Conservation (phyloP, 2,113 vertebrate species). For the Myrmophylax atrothorax region DNA sequence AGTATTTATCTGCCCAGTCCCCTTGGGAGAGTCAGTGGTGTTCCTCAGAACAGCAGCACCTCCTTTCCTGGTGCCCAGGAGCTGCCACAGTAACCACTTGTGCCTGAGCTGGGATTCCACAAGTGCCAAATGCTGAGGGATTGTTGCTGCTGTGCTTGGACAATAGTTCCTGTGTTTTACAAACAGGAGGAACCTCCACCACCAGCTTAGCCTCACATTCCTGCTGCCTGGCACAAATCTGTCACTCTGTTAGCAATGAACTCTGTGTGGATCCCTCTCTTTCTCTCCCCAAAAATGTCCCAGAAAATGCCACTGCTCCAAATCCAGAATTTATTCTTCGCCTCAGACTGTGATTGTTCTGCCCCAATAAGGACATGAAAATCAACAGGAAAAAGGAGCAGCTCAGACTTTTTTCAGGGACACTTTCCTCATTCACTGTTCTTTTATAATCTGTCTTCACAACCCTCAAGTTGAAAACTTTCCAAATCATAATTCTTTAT, state of each 20-base stretch:
- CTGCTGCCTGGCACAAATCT: not conserved
- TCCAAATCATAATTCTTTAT: rapidly evolving
- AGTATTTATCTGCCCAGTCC: not conserved
- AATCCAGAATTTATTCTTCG: not conserved
- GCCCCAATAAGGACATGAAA: not conserved
- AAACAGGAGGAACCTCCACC: not conserved
- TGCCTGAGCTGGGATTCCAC: not conserved
- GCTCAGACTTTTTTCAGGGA: not conserved
- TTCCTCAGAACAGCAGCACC: not conserved
- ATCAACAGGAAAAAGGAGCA: not conserved
- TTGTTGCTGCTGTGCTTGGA: not conserved
- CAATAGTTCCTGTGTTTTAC: slow-evolving; percentile 26
- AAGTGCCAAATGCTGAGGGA: not conserved
- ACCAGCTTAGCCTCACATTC: not conserved
- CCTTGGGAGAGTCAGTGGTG: not conserved
- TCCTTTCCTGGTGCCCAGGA: not conserved
- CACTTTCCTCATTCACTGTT: rapidly evolving
- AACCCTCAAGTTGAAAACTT: not conserved
- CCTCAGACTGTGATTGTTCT: not conserved
- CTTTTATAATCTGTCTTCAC: not conserved
- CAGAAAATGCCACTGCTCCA: not conserved
- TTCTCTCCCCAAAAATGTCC: not conserved
- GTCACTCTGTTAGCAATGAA: not conserved
- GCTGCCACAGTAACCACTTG: not conserved
- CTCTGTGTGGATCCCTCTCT: not conserved